Base-by-base conservation (phyloP, 2,797 vertebrate genomes). In the Pseudopleuronectes americanus region DNA sequence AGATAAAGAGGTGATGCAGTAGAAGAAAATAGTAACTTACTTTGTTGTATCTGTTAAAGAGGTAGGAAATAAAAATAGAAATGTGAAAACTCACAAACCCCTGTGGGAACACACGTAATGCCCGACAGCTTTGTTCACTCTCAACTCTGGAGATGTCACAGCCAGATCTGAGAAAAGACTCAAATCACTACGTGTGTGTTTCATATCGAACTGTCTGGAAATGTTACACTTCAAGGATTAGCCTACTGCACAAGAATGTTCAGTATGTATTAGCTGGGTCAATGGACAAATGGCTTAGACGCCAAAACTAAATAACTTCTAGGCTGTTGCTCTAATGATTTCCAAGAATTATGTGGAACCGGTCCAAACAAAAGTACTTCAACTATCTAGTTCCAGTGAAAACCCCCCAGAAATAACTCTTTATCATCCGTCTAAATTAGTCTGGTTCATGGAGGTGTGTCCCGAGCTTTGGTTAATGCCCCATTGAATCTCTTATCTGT, bases 231-330 rank as follows among this genome's bases (percentile, higher is more conserved):
- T 74, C 54, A 43, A 4, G 24, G 69, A 81, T 89, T 73, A 59
- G 64, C 65, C 74, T 57, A 65, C 48, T 77, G 56, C 80, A 54
- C 63, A 87, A 49, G 82, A 90, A 90, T 88, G 87, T 86, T 86
- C 79, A 85, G 76, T 10, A 81, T 90, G 86, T 62, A 76, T 66
- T 38, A 14, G 48, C 52, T 4, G 17, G 81, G 69, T 77, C 74
- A 84, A 28, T 67, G 61, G 68, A 71, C 74, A 74, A 80, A 76
- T 87, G 64, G 80, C 85, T 89, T 79, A 70, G 41, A 78, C 82
- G 69, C 60, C 77, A 70, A 77, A 81, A 76, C 67, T 16, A 52
- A 66, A 71, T 71, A 76, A 79, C 71, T 76, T 82, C 57, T 52
- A 45, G 48, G 63, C 24, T 67, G 16, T 66, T 70, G 45, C 63